Base-by-base conservation (phyloP, 2,888 invertebrate species). In the Auanema freiburgensis region DNA sequence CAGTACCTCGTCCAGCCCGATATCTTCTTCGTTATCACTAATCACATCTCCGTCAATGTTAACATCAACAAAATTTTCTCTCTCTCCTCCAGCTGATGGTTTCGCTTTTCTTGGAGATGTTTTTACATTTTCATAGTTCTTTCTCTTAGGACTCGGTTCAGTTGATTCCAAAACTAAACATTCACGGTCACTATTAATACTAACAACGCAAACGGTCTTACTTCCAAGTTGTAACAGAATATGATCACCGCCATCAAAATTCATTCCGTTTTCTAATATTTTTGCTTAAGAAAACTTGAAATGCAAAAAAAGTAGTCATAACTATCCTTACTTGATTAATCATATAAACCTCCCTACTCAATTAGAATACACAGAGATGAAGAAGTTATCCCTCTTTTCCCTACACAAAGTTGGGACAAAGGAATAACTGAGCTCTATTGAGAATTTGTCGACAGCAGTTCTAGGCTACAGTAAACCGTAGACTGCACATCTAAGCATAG, bases 221-320 rank as follows among this genome's bases (percentile, higher is more conserved):
- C 78, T 78, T 71, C 78, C 76, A 50, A 78, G 68, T 55, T 71
- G 63, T 21, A 71, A 65, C 54, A 78, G 59, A 46, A 78, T 78
- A 14, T 73, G 75, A 23, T 73, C 67, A 60, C 74, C 77, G 56
- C 76, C 75, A 62, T 73, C 60, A 63, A 67, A 69, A 57, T 64
- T 70, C 73, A 73, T 73, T 42, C 54, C 58, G 6, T 21, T 33
- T 33, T 5, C 33, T 33, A 33, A 33, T 33, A 33, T 33, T 33
- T 33, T 33, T 33, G 33, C 33, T 33, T 33, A 33, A 33, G 4
- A 33, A 33, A 33, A 33, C 33, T 33, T 33, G 33, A 33, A 33
- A 33, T 33, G 33, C 33, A 8, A 33, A 33, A 8, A 33, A 33
- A 33, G 33, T 33, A 33, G 33, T 8, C 8, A 33, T 33, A 33